Evolutionary conservation across 2,113 vertebrate genomes (phyloP).

Genomic region (Plecotus auritus): DNA sequence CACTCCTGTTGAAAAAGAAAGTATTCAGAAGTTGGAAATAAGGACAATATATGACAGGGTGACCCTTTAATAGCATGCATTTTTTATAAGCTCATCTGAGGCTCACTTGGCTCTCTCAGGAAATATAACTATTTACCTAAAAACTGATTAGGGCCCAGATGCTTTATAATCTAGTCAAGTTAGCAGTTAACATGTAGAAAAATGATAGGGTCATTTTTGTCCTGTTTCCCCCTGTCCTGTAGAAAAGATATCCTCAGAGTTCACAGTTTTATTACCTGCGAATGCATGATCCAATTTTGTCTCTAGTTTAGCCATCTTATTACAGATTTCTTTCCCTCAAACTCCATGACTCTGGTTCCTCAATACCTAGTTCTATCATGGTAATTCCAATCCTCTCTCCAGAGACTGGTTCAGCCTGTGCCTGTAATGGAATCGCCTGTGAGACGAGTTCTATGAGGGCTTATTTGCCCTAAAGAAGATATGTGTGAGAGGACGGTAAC

Average conservation of each 20-base stretch:
- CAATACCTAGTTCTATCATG: background rate
- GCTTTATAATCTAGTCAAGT: background rate
- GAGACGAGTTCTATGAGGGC: background rate
- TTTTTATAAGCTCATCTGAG: background rate
- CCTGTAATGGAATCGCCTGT: background rate
- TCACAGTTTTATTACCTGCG: background rate
- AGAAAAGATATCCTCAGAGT: background rate
- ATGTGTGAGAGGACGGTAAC: background rate
- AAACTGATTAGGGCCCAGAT: background rate
- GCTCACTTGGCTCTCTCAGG: background rate
- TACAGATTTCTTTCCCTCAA: background rate
- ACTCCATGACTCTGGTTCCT: background rate
- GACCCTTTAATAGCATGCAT: background rate
- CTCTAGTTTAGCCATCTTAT: background rate
- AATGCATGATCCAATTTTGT: background rate
- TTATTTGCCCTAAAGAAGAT: background rate
- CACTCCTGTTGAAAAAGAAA: background rate
- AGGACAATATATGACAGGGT: background rate
- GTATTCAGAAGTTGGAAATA: background rate
- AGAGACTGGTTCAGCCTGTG: background rate
- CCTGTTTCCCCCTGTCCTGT: background rate
- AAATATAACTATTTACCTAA: background rate
- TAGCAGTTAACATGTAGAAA: background rate
- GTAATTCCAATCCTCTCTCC: background rate
- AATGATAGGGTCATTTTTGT: background rate